Conservation (phyloP, 2,797 vertebrate species). For the Danionella dracula region DNA sequence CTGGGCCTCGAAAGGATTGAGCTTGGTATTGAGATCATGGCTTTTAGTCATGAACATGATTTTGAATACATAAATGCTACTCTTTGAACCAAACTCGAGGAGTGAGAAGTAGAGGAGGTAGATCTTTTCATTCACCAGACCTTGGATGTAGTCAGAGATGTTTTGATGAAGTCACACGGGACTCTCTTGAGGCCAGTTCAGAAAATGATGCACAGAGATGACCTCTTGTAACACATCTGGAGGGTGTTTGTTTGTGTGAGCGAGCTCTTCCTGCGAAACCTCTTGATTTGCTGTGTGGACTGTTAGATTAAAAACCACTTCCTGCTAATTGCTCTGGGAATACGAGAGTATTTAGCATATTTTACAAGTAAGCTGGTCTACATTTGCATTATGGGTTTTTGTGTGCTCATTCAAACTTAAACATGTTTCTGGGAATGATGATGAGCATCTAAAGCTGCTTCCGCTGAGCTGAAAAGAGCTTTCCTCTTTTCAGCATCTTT, state of each 20-base stretch:
- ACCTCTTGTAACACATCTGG: constrained; percentile 31
- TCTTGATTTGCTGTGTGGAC: constrained; percentile 7
- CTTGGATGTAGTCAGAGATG: constrained; percentile 13
- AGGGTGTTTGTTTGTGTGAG: constrained; percentile 10
- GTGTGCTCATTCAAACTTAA: background rate
- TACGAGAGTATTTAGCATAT: constrained; percentile 12
- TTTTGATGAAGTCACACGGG: constrained; percentile 1
- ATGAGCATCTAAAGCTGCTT: background rate
- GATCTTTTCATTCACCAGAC: constrained; percentile 10
- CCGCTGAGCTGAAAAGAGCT: background rate
- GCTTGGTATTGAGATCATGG: background rate
- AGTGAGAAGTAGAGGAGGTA: background rate
- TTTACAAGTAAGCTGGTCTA: background rate
- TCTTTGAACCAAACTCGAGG: background rate
- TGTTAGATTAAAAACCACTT: background rate
- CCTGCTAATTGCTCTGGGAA: constrained; percentile 37
- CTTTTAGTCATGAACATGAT: background rate
- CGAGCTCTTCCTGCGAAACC: constrained; percentile 25
- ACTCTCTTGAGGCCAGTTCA: constrained; percentile 21
- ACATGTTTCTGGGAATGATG: background rate
- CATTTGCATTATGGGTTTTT: background rate
- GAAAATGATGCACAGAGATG: constrained; percentile 27
- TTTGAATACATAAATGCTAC: background rate
- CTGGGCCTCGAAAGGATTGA: too few relatives aligned
- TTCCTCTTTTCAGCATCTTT: too few relatives aligned